Evolutionary conservation across 1,140 invertebrate species (phyloP).

Genomic region (Cataglyphis hispanica): DNA sequence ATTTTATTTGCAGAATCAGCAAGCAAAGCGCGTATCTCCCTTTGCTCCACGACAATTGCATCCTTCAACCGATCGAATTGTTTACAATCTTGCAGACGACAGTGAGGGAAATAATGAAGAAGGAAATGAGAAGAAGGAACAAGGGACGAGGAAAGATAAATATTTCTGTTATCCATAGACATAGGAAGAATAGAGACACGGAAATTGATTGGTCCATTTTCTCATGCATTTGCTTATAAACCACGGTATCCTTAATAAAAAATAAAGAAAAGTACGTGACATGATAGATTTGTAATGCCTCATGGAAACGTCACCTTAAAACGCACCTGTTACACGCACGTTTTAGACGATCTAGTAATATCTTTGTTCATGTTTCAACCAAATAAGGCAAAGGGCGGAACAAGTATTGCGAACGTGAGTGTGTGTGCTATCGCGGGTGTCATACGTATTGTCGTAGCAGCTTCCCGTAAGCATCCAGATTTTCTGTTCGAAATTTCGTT

Average conservation of each 20-base stretch:
- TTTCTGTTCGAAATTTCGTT: constrained; percentile 37
- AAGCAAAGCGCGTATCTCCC: constrained; percentile 78
- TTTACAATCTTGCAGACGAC: constrained; percentile 38
- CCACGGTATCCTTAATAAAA: too few species aligned
- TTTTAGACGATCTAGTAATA: constrained; percentile 10
- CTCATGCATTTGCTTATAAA: too few species aligned
- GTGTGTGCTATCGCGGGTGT: constrained; percentile 36
- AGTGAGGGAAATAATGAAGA: background rate
- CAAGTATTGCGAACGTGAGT: constrained; percentile 70
- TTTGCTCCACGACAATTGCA: constrained; percentile 42
- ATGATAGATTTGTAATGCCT: background rate
- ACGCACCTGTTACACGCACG: constrained; percentile 16
- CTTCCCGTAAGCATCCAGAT: constrained; percentile 60
- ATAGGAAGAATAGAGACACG: too few species aligned
- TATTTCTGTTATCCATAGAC: too few species aligned
- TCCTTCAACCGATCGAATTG: constrained; percentile 33
- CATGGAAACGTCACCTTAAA: background rate
- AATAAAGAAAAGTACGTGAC: too few species aligned
- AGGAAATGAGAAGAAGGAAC: too few species aligned
- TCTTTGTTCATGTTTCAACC: constrained; percentile 69
- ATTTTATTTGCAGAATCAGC: constrained; percentile 81
- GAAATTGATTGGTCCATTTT: too few species aligned
- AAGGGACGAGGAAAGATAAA: background rate
- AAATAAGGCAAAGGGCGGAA: constrained; percentile 83
- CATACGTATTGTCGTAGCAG: constrained; percentile 53